Conservation (phyloP, 2,797 vertebrate genomes). For the Lithobates pipiens region DNA sequence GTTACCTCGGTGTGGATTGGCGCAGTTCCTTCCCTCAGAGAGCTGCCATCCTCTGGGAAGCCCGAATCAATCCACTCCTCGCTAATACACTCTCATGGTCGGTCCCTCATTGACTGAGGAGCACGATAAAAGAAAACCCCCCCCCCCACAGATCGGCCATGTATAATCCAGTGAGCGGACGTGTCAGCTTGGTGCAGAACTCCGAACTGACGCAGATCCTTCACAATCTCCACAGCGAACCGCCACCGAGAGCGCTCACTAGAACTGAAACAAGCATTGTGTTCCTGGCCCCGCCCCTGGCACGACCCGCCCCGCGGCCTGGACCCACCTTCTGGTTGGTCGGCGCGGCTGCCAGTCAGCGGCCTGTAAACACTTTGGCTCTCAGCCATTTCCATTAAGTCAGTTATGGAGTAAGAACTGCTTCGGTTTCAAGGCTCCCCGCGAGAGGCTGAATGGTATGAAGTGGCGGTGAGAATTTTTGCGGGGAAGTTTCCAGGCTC, state of each 20-base stretch:
- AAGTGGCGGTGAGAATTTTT: conserved; percentile 83
- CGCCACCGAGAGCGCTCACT: conserved; percentile 68
- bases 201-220: not conserved
- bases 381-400: conserved; percentile 88
- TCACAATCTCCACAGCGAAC: not conserved
- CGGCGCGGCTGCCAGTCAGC: conserved; percentile 73
- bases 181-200: too few relatives aligned
- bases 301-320: conserved; percentile 64
- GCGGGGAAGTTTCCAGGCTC: conserved; percentile 78
- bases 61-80: not conserved
- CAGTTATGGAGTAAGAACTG: conserved; percentile 86
- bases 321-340: conserved; percentile 73
- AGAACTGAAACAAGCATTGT: conserved; percentile 95
- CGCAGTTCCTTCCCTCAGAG: conserved; percentile 66
- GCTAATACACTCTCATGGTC: too few relatives aligned
- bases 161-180: not conserved
- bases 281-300: conserved; percentile 77
- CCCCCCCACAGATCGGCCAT: too few relatives aligned
- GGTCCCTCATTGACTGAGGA: too few relatives aligned
- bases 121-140: not conserved
- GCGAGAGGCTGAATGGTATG: conserved; percentile 80
- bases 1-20: conserved; percentile 1
- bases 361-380: conserved; percentile 83
- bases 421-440: conserved; percentile 87
- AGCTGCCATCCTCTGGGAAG: not conserved